Evolutionary conservation across 2,888 invertebrate species (phyloP).

Genomic region (Orchesella flavescens): DNA sequence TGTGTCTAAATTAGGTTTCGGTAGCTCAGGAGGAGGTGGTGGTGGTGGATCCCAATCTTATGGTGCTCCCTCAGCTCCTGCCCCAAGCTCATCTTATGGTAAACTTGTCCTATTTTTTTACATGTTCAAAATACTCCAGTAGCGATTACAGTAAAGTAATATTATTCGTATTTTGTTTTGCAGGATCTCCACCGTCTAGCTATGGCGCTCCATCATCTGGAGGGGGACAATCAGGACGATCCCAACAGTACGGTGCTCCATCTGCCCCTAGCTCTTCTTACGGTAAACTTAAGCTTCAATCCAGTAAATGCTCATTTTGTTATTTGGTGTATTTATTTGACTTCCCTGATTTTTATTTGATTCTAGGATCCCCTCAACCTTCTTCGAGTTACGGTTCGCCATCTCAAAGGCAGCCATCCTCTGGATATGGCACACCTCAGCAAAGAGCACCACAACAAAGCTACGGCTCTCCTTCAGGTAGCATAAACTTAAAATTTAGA

Average conservation of each 20-base stretch:
- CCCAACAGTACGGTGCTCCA: constrained; percentile 18
- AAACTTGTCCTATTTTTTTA: no score
- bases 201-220: constrained; percentile 4
- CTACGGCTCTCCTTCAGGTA: background rate
- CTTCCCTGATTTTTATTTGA: background rate
- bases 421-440: constrained; percentile 7
- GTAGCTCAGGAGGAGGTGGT: constrained; percentile 29
- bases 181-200: background rate
- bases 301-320: no score
- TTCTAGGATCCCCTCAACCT: background rate
- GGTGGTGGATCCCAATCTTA: constrained; percentile 37
- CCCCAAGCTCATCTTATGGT: constrained; percentile 25
- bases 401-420: constrained; percentile 3
- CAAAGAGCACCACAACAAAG: background rate
- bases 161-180: background rate
- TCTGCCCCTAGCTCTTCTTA: background rate
- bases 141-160: no score
- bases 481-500: no score
- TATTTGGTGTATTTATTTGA: no score
- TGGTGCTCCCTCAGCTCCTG: constrained; percentile 30
- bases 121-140: no score
- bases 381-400: constrained; percentile 24
- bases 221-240: background rate
- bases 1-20: constrained; percentile 15
- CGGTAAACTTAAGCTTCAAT: no score